Evolutionary conservation across 2,797 vertebrate genomes (phyloP).

Genomic region (Lophius americanus): DNA sequence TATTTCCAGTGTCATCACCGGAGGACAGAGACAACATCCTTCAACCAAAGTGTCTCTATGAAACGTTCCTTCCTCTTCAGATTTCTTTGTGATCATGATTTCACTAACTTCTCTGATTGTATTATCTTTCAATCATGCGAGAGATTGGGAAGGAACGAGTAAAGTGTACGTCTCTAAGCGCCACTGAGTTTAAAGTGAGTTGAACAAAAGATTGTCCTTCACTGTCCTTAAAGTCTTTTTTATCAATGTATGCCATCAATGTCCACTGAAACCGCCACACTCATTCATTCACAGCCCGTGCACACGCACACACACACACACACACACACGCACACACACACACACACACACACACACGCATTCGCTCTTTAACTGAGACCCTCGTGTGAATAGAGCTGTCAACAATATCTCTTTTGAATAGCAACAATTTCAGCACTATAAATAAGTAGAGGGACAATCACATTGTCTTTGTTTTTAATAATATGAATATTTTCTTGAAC

Average conservation of each 20-base stretch:
- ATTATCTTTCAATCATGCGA: constrained; percentile 19
- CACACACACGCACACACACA: constrained; percentile 16
- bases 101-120: constrained; percentile 20
- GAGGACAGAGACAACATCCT: constrained; percentile 12
- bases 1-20: neutral
- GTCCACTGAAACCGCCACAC: constrained; percentile 37
- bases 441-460: too few species aligned
- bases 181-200: constrained; percentile 11
- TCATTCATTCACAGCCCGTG: constrained; percentile 36
- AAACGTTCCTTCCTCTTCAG: constrained; percentile 13
- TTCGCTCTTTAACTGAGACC: constrained; percentile 5
- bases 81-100: constrained; percentile 23
- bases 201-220: constrained; percentile 33
- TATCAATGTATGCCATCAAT: constrained; percentile 30
- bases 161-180: constrained; percentile 10
- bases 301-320: neutral
- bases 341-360: neutral
- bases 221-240: constrained; percentile 33
- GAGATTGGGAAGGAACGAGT: neutral
- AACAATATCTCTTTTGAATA: neutral
- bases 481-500: too few species aligned
- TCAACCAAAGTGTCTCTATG: neutral
- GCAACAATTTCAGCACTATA: neutral
- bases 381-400: constrained; percentile 29
- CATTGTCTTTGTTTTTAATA: too few species aligned